Percentiles rank a stretch among this genome's conserved stretches.
These are phyloP conservation scores for Heliconius hortense DNA, from an alignment of 2,888 invertebrate genomes.

Conservation along the genomic window DNA sequence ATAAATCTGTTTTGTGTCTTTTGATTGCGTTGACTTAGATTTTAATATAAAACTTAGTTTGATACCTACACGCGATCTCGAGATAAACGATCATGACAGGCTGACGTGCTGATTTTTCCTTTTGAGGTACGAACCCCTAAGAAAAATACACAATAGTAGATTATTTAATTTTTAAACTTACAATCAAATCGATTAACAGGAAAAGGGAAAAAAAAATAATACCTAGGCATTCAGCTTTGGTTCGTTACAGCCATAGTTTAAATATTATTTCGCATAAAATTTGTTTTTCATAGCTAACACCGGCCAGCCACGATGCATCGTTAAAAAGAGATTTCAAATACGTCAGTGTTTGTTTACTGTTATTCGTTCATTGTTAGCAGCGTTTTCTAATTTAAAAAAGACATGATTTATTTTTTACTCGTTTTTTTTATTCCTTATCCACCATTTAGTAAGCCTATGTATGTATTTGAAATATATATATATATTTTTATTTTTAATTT, in stretches of 20 bases:
- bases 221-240: not conserved
- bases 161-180: not conserved
- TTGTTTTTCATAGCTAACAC: conserved; percentile 20
- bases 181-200: too few relatives aligned
- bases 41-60: too few relatives aligned
- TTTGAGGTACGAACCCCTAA: not conserved
- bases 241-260: conserved; percentile 2
- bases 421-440: not conserved
- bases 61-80: too few relatives aligned
- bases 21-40: too few relatives aligned
- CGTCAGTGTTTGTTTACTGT: conserved; percentile 30
- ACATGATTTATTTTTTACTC: not conserved
- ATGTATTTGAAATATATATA: too few relatives aligned
- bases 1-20: too few relatives aligned
- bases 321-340: conserved; percentile 39
- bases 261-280: conserved; percentile 23
- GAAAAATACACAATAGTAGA: not conserved
- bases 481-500: too few relatives aligned
- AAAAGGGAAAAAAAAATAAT: not conserved
- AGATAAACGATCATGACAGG: too few relatives aligned
- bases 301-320: conserved; percentile 19
- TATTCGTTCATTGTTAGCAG: conserved; percentile 29
- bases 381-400: conserved; percentile 33
- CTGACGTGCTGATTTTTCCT: too few relatives aligned
- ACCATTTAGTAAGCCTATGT: not conserved